A percentile compares a stretch with the other conserved stretches of the same genome.
phyloP scores from a whole-genome alignment of 1,140 invertebrate species.

The Rhyzopertha dominica region DNA sequence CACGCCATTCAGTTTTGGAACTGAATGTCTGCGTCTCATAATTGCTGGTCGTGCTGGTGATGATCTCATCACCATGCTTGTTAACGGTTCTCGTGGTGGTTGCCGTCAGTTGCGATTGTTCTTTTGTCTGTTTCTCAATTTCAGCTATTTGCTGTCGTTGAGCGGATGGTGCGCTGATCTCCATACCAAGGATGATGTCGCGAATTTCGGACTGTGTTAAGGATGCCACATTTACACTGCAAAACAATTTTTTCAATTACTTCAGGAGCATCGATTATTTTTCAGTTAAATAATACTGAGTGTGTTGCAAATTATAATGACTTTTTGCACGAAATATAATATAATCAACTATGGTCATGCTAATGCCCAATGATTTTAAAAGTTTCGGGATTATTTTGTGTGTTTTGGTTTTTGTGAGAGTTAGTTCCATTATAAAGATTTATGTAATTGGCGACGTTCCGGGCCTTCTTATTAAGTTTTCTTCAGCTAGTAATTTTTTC shows the following conservation, averaged over 20 bases:
- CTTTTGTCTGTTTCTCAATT: conserved; percentile 99
- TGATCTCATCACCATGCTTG: conserved; percentile 99
- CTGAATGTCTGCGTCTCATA: conserved; percentile 98
- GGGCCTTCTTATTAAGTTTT: no score
- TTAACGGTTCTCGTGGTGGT: conserved; percentile 98
- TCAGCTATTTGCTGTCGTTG: conserved; percentile 99
- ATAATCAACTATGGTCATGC: no score
- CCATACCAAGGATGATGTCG: conserved; percentile 99
- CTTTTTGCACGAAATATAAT: no score
- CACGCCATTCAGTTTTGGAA: conserved; percentile 98
- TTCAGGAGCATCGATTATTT: conserved; percentile 3
- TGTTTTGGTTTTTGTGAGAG: no score
- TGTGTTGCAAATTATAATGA: no score
- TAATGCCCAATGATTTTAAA: no score
- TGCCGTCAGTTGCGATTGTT: conserved; percentile 96
- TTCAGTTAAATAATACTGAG: no score
- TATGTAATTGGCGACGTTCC: no score
- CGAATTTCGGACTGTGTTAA: conserved; percentile 98
- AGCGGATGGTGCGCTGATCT: conserved; percentile 97
- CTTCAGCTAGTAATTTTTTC: no score
- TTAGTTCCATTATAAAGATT: no score
- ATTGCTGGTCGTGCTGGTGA: conserved; percentile 97
- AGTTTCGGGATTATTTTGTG: no score
- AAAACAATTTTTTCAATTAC: conserved; percentile 26
- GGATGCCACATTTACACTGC: conserved; percentile 93